phyloP scores from a whole-genome alignment of 35 echinoderm and acorn worm genomes.

The Patiria miniata region DNA sequence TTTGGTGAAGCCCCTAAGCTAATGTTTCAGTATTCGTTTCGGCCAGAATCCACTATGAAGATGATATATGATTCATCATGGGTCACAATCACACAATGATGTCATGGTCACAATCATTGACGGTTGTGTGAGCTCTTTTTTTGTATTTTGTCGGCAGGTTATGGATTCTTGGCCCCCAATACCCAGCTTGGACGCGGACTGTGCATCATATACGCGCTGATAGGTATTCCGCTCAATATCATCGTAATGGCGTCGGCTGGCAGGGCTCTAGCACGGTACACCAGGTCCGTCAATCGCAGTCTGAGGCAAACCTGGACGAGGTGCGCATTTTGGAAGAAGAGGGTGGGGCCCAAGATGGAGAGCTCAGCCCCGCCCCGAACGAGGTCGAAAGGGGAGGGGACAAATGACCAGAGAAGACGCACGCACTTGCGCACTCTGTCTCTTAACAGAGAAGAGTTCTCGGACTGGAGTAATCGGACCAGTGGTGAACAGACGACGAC shows the following conservation, averaged over 20 bases:
- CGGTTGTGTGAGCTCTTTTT: neutral
- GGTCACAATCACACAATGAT: too few relatives aligned
- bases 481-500: neutral
- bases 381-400: neutral
- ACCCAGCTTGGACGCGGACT: conserved; percentile 39
- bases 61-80: too few relatives aligned
- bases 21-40: too few relatives aligned
- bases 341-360: neutral
- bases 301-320: neutral
- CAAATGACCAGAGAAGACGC: neutral
- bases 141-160: conserved; percentile 47
- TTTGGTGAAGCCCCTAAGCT: too few relatives aligned
- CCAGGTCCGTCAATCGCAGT: neutral
- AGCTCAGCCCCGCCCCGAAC: neutral
- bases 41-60: too few relatives aligned
- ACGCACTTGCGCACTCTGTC: neutral
- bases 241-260: conserved; percentile 43
- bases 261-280: neutral
- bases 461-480: neutral
- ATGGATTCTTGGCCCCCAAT: conserved; percentile 55
- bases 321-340: neutral
- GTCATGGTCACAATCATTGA: too few relatives aligned
- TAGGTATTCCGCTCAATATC: conserved; percentile 67
- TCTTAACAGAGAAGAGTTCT: too few relatives aligned
- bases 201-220: conserved; percentile 69